Percentiles rank a stretch among this genome's conserved stretches.
These are phyloP conservation scores for Linurgus olivaceus DNA, from an alignment of 2,797 vertebrate genomes.

Conservation along the genomic window DNA sequence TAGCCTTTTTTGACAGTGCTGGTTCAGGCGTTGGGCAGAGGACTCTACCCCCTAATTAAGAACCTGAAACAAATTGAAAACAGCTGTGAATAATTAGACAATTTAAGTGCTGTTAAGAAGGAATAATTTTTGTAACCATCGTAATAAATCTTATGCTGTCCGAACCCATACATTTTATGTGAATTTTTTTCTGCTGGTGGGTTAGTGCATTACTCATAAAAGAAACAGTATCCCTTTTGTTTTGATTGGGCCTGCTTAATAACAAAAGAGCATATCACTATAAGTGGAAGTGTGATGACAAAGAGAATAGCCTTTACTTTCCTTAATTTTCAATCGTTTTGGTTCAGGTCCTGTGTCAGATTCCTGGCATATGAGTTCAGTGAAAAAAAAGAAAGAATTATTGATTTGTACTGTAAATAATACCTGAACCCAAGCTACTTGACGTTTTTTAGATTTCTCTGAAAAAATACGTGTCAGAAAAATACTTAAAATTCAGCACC, in stretches of 20 bases:
- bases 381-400: not conserved
- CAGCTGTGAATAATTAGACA: conserved; percentile 99
- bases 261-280: conserved; percentile 81
- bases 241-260: conserved; percentile 89
- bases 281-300: conserved; percentile 70
- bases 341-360: conserved; percentile 46
- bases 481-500: not conserved
- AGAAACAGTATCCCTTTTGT: conserved; percentile 95
- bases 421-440: conserved; percentile 3
- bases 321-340: conserved; percentile 23
- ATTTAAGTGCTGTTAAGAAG: conserved; percentile 94
- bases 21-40: conserved; percentile 78
- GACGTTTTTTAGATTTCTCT: conserved; percentile 22
- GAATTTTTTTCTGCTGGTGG: conserved; percentile 83
- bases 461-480: not conserved
- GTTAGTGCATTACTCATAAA: conserved; percentile 93
- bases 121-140: conserved; percentile 95
- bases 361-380: conserved; percentile 27
- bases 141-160: conserved; percentile 99
- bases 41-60: conserved; percentile 90
- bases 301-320: conserved; percentile 59
- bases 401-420: conserved; percentile 37
- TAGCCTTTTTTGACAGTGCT: conserved; percentile 75
- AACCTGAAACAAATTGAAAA: conserved; percentile 86
- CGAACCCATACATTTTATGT: conserved; percentile 81